Evolutionary conservation across 2,888 invertebrate species (phyloP), one percentile per base, ranked within the genome.

Genomic region (Smittia aterrima): DNA sequence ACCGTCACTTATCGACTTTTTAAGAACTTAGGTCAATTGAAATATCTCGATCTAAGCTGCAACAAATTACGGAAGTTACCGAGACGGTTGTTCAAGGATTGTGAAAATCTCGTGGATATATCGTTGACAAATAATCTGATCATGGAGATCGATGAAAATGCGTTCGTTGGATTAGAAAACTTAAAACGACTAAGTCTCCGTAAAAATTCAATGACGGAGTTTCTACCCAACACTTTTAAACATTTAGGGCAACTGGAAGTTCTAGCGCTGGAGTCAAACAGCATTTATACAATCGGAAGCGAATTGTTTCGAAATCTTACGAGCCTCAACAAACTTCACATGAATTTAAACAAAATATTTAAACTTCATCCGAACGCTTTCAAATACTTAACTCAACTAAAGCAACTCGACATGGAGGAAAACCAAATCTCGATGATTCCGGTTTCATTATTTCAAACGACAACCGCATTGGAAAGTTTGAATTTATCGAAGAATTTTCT

Each of bases 51-150:
- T 40, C 32, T 72, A 13, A 54, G 54, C n/a, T 72, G 72, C 16
- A 72, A 72, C 38, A 72, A 72, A 22, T 24, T 72, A 58, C 53
- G 72, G 27, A 72, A 72, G 38, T 62, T 72, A 22, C 72, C 72
- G 27, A 22, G 72, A 16, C 54, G 54, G 16, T 62, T 72, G 38
- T 72, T 72, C 18, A 72, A 72, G 38, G 72, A 72, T 38, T 27
- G 27, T 40, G 72, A 72, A 62, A 72, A 72, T 62, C 62, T 72
- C 18, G 32, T 27, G 9, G 72, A 72, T 40, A 13, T 72, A 13
- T 40, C 58, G 0, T 62, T 72, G n/a, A 72, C 72, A 1, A 40
- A 22, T 22, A 72, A 72, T 72, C 72, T 54, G 40, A 72, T 72
- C n/a, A 62, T 72, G 72, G 72, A 72, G 18, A 72, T 72, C 1